A percentile compares a stretch with the other conserved stretches of the same genome.
phyloP scores from a whole-genome alignment of 2,888 invertebrate species.

The Synanthedon vespiformis region DNA sequence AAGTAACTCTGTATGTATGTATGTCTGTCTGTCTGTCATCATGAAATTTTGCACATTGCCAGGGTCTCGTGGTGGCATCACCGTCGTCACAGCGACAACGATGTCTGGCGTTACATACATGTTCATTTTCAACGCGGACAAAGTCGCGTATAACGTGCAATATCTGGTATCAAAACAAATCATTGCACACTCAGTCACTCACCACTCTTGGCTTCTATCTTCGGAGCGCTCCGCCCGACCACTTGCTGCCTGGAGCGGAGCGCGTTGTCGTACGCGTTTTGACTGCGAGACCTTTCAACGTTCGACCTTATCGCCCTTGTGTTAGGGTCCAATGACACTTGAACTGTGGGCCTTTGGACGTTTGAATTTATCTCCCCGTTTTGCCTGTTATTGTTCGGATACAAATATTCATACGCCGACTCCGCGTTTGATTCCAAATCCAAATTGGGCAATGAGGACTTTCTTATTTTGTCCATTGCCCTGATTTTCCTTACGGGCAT shows the following conservation, averaged over 20 bases:
- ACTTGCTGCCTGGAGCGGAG: slow-evolving; percentile 26
- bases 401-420: slow-evolving; percentile 51
- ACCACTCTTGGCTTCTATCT: slow-evolving; percentile 42
- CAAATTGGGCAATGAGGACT: slow-evolving; percentile 50
- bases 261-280: slow-evolving; percentile 39
- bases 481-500: slow-evolving; percentile 31
- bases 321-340: slow-evolving; percentile 1
- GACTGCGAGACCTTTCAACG: slow-evolving; percentile 49
- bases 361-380: neutral
- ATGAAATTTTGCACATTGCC: too few species aligned
- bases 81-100: too few species aligned
- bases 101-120: too few species aligned
- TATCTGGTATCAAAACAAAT: too few species aligned
- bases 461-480: slow-evolving; percentile 34
- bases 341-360: neutral
- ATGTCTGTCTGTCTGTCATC: too few species aligned
- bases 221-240: slow-evolving; percentile 33
- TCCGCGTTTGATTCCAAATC: slow-evolving; percentile 25
- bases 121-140: too few species aligned
- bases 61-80: too few species aligned
- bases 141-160: too few species aligned
- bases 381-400: slow-evolving; percentile 16
- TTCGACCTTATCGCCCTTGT: slow-evolving; percentile 17
- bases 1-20: too few species aligned
- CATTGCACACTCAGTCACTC: slow-evolving; percentile 30